These are phyloP conservation scores for Drosophila tropicalis DNA, from an alignment of 1,140 invertebrate genomes.

Conservation along the genomic window DNA sequence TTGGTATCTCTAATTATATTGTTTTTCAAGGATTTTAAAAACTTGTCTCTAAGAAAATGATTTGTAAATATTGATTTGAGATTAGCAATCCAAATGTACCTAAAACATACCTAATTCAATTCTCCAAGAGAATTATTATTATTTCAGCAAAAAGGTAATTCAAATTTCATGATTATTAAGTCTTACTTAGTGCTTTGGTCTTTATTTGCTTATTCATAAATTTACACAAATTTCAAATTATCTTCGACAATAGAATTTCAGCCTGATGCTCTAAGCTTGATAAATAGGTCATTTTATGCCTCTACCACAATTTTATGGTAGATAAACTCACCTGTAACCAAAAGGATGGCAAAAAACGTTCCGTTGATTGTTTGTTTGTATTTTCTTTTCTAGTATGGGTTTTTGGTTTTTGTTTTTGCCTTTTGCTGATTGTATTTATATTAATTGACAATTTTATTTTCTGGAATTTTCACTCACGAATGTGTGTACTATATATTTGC, in stretches of 20 bases:
- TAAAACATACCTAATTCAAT: too few relatives aligned
- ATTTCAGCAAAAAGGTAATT: too few relatives aligned
- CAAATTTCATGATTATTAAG: too few relatives aligned
- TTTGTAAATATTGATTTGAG: too few relatives aligned
- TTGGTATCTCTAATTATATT: too few relatives aligned
- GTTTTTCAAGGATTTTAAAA: too few relatives aligned
- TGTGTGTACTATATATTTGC: slow-evolving; percentile 17
- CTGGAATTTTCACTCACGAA: slow-evolving; percentile 50
- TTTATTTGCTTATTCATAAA: background rate
- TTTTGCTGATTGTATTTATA: background rate
- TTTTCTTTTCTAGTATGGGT: background rate
- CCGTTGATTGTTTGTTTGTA: slow-evolving; percentile 21
- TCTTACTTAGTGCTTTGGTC: too few relatives aligned
- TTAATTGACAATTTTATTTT: slow-evolving; percentile 45
- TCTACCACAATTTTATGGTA: background rate
- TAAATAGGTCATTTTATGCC: slow-evolving; percentile 53
- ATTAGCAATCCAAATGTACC: too few relatives aligned
- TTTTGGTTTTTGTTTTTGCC: slow-evolving; percentile 3
- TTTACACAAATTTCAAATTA: background rate
- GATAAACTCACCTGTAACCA: slow-evolving; percentile 51
- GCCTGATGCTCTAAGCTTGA: background rate
- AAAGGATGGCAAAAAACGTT: slow-evolving; percentile 39
- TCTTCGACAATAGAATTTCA: background rate
- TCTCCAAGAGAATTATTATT: too few relatives aligned
- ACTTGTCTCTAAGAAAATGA: too few relatives aligned